Evolutionary conservation across 2,888 invertebrate species (phyloP), one percentile per base, ranked within the genome.

Genomic region (Xiphydria camelus): DNA sequence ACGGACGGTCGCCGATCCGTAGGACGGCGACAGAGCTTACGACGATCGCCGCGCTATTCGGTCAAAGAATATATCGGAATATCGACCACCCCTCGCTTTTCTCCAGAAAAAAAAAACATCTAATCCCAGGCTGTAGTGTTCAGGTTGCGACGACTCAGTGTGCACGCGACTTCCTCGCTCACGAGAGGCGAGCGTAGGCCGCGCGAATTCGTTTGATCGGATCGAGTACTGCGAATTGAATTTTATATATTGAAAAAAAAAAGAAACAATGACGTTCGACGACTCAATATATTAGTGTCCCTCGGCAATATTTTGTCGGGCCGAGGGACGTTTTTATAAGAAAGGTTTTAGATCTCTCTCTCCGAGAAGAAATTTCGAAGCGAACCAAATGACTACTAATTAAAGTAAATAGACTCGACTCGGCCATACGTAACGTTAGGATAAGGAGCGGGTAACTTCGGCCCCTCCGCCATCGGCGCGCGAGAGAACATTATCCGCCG

Each of bases 301-400:
- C 69, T 65, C 68, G 71, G 68, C 62, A 71, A 70, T 72, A 73
- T 73, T 74, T 74, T 73, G 68, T 67, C 67, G 62, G 64, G 68
- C 64, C 66, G 67, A 61, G 70, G 67, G 62, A 66, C 62, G 64
- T 73, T 74, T 74, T 73, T 74, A 73, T 70, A 68, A 69, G 55
- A 64, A 64, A 59, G 66, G 64, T 68, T 66, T 69, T 68, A 68
- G 66, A 68, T 66, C 66, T 69, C 63, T 61, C 62, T 39, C 57
- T 57, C 53, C 57, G 59, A 39, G 35, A 42, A 41, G 45, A 20
- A 36, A 44, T 45, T 66, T 63, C 57, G 57, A 64, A 55, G 61
- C 63, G 67, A 67, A 70, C 64, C 64, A 67, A 66, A 62, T 55
- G 62, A 63, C 57, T 62, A 64, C 47, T 47, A 53, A 38, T 51